Evolutionary conservation across 1,140 invertebrate species (phyloP).

Genomic region (Sycophila sp.): DNA sequence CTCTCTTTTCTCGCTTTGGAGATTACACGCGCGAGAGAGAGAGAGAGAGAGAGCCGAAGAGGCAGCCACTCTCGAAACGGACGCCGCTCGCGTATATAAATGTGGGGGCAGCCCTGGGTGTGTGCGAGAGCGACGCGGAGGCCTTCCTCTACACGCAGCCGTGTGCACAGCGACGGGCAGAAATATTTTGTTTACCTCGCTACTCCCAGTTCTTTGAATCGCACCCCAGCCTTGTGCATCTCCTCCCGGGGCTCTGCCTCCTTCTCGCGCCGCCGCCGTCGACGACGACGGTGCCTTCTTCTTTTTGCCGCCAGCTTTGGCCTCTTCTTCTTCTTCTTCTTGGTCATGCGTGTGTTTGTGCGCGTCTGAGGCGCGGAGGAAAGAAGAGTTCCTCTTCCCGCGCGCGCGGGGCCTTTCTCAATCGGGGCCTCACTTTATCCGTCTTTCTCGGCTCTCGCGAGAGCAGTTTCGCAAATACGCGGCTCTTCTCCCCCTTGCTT

Average conservation of each 20-base stretch:
- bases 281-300: no score
- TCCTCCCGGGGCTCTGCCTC: conserved; percentile 11
- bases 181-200: conserved; percentile 65
- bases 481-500: no score
- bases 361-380: conserved; percentile 25
- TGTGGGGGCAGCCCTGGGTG: no score
- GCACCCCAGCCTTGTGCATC: conserved; percentile 45
- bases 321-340: conserved; percentile 21
- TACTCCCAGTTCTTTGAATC: conserved; percentile 62
- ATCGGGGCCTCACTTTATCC: conserved; percentile 34
- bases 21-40: neutral
- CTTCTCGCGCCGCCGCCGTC: neutral
- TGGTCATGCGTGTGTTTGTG: neutral
- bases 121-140: no score
- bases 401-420: conserved; percentile 50
- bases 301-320: no score
- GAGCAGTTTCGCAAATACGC: conserved; percentile 18
- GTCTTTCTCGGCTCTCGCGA: neutral
- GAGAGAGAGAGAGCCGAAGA: neutral
- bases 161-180: conserved; percentile 44
- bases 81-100: no score
- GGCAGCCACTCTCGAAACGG: conserved; percentile 6
- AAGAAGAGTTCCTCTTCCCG: conserved; percentile 19
- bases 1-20: conserved; percentile 20
- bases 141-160: no score